Evolutionary conservation across 2,888 invertebrate genomes (phyloP), one percentile per base, ranked within the genome.

Genomic region (Polyploca ridens): DNA sequence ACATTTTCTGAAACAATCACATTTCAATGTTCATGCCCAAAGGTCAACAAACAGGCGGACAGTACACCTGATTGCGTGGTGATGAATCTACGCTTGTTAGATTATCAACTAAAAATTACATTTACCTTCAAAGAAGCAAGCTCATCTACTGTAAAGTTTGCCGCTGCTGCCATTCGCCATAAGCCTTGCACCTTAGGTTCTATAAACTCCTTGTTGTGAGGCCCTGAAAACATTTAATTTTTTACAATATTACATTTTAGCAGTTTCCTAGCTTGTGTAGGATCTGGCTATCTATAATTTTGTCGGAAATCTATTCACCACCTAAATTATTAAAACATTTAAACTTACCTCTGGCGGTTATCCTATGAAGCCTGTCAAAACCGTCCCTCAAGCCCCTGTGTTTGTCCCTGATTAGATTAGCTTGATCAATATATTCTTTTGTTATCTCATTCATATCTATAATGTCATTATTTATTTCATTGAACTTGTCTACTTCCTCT

Each of bases 171-270:
- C 66, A 97, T 92, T 75, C 95, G 96, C 99, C 99, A 99, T 41
- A 99, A 90, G 0, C 97, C 97, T 86, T 98, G 97, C 1, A 99
- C 98, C 91, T 98, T 97, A 0, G 98, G 97, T 82, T 99, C 99
- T 58, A 97, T 95, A 84, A 99, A 99, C 82, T 98, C 98, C 83
- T 96, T 96, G 79, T 97, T 97, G 66, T 96, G 96, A 0, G 97
- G 97, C 13, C 96, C 94, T 94, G 66, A 33, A 66, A 67, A 58
- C 64, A n/a, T 19, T n/a, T 33, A 19, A 4, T 27, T 41, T 41
- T 3, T 8, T 68, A 68, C 96, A 38, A 38, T 7, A 38, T 38
- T 38, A 27, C 27, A 27, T 27, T 38, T 38, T 4, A 6, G 38
- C 38, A 8, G 10, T 38, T 38, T 38, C 38, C 38, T 38, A 38